Conservation (phyloP, 1,140 invertebrate genomes). For the Pectinophora gossypiella region DNA sequence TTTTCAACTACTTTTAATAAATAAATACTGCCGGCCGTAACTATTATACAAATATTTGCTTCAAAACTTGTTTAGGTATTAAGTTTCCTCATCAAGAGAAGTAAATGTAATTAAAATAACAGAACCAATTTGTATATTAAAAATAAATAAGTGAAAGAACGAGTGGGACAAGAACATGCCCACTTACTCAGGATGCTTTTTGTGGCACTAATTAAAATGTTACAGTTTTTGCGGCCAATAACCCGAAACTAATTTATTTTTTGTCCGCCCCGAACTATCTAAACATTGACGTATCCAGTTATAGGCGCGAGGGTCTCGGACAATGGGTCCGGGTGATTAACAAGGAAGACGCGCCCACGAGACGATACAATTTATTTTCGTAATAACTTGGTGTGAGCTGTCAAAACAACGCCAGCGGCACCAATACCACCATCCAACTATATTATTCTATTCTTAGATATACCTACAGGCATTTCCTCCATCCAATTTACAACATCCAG, state of each 20-base stretch:
- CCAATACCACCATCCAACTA: neutral
- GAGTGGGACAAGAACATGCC: no score
- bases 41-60: no score
- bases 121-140: no score
- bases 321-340: constrained; percentile 8
- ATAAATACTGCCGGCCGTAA: no score
- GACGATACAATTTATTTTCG: constrained; percentile 22
- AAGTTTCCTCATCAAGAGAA: no score
- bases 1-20: no score
- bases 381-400: constrained; percentile 29
- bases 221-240: constrained; percentile 46
- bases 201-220: constrained; percentile 49
- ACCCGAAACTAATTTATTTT: constrained; percentile 65
- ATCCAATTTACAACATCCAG: no score
- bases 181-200: constrained; percentile 12
- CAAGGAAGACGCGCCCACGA: constrained; percentile 17
- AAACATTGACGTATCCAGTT: neutral
- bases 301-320: neutral
- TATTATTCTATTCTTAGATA: neutral
- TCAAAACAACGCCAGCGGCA: constrained; percentile 10
- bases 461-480: no score
- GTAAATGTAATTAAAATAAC: no score
- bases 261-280: constrained; percentile 20
- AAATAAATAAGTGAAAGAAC: no score
- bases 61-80: no score